phyloP scores from a whole-genome alignment of 2,113 vertebrate genomes.

The Phaethornis superciliosus region DNA sequence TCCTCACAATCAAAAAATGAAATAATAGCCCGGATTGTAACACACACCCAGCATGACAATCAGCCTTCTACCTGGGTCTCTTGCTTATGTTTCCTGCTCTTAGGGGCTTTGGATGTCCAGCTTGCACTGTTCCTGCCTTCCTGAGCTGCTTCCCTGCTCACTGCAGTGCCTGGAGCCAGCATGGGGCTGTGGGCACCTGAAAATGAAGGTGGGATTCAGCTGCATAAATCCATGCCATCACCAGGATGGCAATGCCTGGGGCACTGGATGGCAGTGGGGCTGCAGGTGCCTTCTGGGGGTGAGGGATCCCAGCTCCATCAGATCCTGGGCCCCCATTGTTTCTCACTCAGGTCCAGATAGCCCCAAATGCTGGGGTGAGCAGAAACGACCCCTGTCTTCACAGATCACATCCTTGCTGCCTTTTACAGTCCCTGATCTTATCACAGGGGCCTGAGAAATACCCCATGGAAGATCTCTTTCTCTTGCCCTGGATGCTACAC shows the following conservation, averaged over 20 bases:
- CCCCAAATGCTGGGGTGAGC: fast-evolving
- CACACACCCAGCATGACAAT: background rate
- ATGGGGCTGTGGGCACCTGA: background rate
- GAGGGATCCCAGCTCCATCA: background rate
- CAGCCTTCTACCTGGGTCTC: background rate
- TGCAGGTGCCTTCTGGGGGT: fast-evolving
- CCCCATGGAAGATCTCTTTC: fast-evolving
- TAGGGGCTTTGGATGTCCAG: background rate
- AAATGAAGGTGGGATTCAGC: background rate
- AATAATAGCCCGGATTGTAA: too few species aligned
- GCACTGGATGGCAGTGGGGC: background rate
- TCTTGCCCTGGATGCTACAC: background rate
- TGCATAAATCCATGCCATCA: fast-evolving
- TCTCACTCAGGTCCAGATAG: background rate
- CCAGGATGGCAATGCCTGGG: background rate
- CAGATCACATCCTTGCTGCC: background rate
- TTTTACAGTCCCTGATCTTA: background rate
- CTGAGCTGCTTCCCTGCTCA: background rate
- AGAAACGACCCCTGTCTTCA: background rate
- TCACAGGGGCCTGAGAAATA: background rate
- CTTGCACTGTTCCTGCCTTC: fast-evolving
- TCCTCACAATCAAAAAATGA: too few species aligned
- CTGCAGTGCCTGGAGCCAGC: background rate
- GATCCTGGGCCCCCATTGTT: too few species aligned
- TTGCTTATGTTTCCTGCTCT: background rate